Percentiles rank a stretch among this genome's conserved stretches.
Evolutionary conservation across 2,888 invertebrate species (phyloP).

Genomic region (Lasius fuliginosus): DNA sequence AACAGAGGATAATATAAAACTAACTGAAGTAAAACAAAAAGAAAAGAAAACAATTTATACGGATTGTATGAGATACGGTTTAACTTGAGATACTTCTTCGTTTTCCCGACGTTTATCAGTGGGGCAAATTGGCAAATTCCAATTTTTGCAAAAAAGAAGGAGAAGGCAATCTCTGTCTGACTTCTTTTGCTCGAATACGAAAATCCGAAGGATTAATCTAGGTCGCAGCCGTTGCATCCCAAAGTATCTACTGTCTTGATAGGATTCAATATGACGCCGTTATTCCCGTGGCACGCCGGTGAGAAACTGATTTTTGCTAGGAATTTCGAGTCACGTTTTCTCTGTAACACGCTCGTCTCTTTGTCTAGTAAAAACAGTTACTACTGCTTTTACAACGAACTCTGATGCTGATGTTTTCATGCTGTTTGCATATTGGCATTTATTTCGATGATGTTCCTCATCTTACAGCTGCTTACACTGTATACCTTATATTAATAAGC

Average conservation of each 20-base stretch:
- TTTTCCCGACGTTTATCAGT: neutral
- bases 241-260: conserved; percentile 50
- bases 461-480: neutral
- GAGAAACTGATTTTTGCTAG: conserved; percentile 33
- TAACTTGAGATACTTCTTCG: neutral
- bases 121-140: conserved; percentile 21
- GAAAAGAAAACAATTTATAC: neutral
- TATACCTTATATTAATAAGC: neutral
- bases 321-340: conserved; percentile 44
- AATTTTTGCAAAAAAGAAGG: conserved; percentile 3
- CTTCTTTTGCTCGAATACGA: conserved; percentile 27
- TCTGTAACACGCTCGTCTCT: conserved; percentile 18
- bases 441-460: neutral
- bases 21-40: neutral
- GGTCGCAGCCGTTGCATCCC: conserved; percentile 40
- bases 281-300: conserved; percentile 9
- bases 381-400: neutral
- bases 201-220: conserved; percentile 33
- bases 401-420: neutral
- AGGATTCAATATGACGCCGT: conserved; percentile 47
- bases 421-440: neutral
- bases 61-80: conserved; percentile 4
- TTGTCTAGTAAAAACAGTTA: conserved; percentile 21
- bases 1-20: neutral
- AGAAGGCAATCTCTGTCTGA: neutral